Conservation (phyloP, 2,888 invertebrate genomes). For the Quadroppia sp. region DNA sequence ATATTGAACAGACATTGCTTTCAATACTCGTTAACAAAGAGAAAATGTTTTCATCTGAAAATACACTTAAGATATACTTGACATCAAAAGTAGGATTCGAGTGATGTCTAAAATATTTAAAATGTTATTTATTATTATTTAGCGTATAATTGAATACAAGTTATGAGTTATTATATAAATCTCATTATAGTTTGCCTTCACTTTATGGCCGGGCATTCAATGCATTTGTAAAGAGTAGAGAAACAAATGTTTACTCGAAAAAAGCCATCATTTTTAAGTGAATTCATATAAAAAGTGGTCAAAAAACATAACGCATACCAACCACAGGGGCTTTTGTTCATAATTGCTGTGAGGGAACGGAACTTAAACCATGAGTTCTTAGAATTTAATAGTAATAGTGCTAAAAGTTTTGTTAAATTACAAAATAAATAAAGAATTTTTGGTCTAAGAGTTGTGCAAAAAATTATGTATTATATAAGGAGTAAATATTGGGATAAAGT, state of each 20-base stretch:
- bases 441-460: too few relatives aligned
- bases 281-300: neutral
- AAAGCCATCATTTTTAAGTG: neutral
- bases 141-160: neutral
- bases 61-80: too few relatives aligned
- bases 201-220: neutral
- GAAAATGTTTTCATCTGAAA: too few relatives aligned
- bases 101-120: neutral
- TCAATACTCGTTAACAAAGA: too few relatives aligned
- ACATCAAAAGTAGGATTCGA: too few relatives aligned
- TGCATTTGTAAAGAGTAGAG: neutral
- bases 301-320: neutral
- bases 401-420: too few relatives aligned
- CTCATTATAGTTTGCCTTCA: neutral
- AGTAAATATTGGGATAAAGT: too few relatives aligned
- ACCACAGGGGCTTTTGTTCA: neutral
- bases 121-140: slow-evolving; percentile 8
- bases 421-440: too few relatives aligned
- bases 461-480: too few relatives aligned
- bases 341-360: neutral
- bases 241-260: neutral
- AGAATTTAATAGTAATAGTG: neutral
- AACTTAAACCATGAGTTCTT: neutral
- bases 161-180: neutral
- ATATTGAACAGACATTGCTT: slow-evolving; percentile 8